A percentile compares a stretch with the other conserved stretches of the same genome.
Evolutionary conservation across 2,113 vertebrate species (phyloP).

Genomic region (Misgurnus anguillicaudatus): DNA sequence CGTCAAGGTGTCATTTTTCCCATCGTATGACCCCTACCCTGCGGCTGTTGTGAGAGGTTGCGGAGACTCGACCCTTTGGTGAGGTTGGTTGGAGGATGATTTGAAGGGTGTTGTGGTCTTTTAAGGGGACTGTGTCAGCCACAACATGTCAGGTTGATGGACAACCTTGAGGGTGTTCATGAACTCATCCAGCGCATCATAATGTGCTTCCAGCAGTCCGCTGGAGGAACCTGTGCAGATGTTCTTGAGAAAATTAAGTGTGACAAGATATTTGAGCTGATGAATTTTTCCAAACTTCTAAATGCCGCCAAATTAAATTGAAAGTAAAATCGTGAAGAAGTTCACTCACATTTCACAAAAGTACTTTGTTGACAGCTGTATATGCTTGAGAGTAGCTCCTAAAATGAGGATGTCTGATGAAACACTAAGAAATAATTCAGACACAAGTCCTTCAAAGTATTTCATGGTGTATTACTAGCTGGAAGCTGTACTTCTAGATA

Average conservation of each 20-base stretch:
- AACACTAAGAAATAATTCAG: constrained; percentile 54
- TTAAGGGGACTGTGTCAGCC: constrained; percentile 10
- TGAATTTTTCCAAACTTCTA: constrained; percentile 9
- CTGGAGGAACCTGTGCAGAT: not conserved
- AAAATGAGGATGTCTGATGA: constrained; percentile 56
- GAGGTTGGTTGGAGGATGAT: not conserved
- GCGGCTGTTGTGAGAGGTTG: not conserved
- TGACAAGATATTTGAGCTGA: not conserved
- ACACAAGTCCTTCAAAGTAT: constrained; percentile 11
- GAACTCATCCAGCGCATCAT: not conserved
- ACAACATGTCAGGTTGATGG: not conserved
- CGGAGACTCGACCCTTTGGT: not conserved
- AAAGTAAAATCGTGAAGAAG: constrained; percentile 13
- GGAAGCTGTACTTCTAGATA: constrained; percentile 28
- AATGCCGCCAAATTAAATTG: not conserved
- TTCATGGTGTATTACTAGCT: constrained; percentile 10
- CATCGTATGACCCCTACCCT: not conserved
- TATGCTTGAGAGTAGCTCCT: constrained; percentile 27
- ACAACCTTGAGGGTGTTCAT: not conserved
- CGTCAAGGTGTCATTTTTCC: not conserved
- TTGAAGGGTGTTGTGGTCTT: not conserved
- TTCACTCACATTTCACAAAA: constrained; percentile 15
- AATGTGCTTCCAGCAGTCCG: not conserved
- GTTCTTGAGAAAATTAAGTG: constrained; percentile 8
- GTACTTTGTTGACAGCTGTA: constrained; percentile 40